These are phyloP conservation scores for Stenodema calcarata DNA, from an alignment of 2,888 invertebrate species.

Conservation along the genomic window DNA sequence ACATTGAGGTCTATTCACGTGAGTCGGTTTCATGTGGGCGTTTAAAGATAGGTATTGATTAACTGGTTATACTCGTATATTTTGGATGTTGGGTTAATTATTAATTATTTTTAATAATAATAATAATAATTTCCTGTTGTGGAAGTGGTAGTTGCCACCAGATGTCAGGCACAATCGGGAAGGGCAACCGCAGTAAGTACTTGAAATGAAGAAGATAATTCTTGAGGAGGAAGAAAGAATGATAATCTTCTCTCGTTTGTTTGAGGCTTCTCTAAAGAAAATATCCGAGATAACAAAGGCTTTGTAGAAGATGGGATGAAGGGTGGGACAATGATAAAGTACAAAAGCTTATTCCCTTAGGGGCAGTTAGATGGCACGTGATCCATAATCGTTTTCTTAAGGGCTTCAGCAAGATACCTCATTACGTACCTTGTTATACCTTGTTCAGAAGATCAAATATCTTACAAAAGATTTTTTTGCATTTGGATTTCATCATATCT, in stretches of 20 bases:
- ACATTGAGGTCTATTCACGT: constrained; percentile 20
- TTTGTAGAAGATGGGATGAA: background rate
- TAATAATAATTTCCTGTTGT: background rate
- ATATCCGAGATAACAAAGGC: background rate
- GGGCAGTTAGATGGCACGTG: background rate
- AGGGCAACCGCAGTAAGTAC: background rate
- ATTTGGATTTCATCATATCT: no score
- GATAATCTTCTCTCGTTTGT: background rate
- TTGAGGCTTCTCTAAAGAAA: background rate
- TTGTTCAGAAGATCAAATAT: no score
- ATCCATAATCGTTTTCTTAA: no score
- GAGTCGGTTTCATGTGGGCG: background rate
- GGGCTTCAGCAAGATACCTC: no score
- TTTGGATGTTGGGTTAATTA: no score
- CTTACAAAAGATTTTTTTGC: no score
- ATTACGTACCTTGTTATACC: no score
- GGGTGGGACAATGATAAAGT: background rate
- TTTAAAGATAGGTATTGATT: background rate
- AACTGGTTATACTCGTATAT: no score
- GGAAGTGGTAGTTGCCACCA: background rate
- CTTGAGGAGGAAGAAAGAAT: background rate
- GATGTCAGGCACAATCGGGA: background rate
- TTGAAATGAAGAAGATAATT: background rate
- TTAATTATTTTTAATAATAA: no score
- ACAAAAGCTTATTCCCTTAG: background rate